These are phyloP conservation scores for Saccostrea glomerata DNA, from an alignment of 1,140 invertebrate genomes.

Conservation along the genomic window DNA sequence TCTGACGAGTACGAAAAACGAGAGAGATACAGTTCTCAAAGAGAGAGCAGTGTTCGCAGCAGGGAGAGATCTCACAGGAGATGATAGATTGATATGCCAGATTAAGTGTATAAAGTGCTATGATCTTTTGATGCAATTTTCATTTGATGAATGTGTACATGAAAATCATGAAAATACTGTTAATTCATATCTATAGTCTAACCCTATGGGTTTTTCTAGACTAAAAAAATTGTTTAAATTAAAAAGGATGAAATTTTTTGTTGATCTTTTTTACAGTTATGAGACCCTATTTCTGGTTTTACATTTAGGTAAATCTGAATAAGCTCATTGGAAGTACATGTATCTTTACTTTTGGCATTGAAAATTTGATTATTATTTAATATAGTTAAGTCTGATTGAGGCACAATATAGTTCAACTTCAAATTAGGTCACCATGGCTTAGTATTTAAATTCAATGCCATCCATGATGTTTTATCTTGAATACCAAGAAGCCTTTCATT, in stretches of 20 bases:
- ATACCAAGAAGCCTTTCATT: too few relatives aligned
- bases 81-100: not conserved
- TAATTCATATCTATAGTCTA: not conserved
- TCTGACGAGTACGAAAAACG: not conserved
- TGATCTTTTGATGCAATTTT: not conserved
- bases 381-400: too few relatives aligned
- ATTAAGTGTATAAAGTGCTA: not conserved
- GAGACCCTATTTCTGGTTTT: too few relatives aligned
- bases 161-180: not conserved
- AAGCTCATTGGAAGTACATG: too few relatives aligned
- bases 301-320: too few relatives aligned
- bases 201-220: slow-evolving; percentile 9
- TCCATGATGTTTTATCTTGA: too few relatives aligned
- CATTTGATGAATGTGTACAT: not conserved
- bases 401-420: too few relatives aligned
- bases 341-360: too few relatives aligned
- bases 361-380: too few relatives aligned
- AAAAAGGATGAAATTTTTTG: not conserved
- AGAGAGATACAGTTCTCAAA: not conserved
- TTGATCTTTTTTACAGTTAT: too few relatives aligned
- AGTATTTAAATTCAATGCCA: too few relatives aligned
- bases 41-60: not conserved
- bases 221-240: not conserved
- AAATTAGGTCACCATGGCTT: too few relatives aligned
- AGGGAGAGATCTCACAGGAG: slow-evolving; percentile 8